A percentile compares a stretch with the other conserved stretches of the same genome.
Evolutionary conservation across 2,888 invertebrate species (phyloP).

Genomic region (Hermaeophaga mercurialis): DNA sequence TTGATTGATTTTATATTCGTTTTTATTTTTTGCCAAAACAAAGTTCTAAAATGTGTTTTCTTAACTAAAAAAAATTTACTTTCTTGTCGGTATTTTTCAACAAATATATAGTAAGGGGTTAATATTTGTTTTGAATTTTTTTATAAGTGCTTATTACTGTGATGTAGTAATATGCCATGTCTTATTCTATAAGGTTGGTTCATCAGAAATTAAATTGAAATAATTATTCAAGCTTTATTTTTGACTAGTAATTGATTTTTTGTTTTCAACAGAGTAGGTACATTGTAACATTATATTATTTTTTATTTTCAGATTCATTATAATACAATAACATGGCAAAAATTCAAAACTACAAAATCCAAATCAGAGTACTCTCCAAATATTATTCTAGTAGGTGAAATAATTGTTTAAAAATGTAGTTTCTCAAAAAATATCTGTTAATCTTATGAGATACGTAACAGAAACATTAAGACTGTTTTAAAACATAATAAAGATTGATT

Average conservation of each 20-base stretch:
- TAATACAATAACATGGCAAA: slow-evolving; percentile 31
- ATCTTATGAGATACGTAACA: slow-evolving; percentile 39
- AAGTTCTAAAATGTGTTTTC: too few species aligned
- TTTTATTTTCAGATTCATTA: slow-evolving; percentile 29
- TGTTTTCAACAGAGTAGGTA: neutral
- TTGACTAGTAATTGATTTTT: neutral
- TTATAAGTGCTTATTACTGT: too few species aligned
- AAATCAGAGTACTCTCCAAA: slow-evolving; percentile 25
- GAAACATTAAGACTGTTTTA: slow-evolving; percentile 41
- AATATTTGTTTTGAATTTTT: too few species aligned
- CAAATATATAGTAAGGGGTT: too few species aligned
- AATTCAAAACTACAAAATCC: slow-evolving; percentile 23
- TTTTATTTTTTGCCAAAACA: too few species aligned
- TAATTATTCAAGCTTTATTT: too few species aligned
- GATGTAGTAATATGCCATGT: too few species aligned
- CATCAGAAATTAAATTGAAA: too few species aligned
- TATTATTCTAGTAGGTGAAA: slow-evolving; percentile 32
- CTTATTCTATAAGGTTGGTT: too few species aligned
- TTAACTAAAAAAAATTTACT: too few species aligned
- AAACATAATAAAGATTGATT: slow-evolving; percentile 34
- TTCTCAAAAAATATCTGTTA: slow-evolving; percentile 23
- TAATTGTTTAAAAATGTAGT: slow-evolving; percentile 36
- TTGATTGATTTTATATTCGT: too few species aligned
- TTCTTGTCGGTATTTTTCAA: too few species aligned
- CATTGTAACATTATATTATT: neutral